Evolutionary conservation across 2,113 vertebrate species (phyloP).

Genomic region (Porphyrio hochstetteri): DNA sequence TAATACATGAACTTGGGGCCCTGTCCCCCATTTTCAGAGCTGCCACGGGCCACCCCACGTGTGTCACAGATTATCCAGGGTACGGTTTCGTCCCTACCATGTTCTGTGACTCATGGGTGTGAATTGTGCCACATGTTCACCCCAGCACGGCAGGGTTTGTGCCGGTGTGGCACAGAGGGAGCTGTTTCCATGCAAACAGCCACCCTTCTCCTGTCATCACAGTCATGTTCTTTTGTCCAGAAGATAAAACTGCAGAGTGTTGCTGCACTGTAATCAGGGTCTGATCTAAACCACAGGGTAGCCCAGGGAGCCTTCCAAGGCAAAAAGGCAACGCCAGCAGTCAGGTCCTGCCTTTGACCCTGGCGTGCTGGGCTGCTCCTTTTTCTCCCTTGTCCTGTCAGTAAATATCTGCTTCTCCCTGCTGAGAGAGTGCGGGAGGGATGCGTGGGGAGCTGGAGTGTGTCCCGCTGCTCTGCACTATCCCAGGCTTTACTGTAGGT

Average conservation of each 20-base stretch:
- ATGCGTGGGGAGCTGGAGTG: neutral
- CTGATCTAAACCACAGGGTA: neutral
- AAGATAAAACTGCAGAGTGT: neutral
- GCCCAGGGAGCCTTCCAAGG: neutral
- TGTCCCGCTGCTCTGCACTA: accelerated
- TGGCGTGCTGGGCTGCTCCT: neutral
- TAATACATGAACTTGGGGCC: neutral
- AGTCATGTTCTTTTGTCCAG: neutral
- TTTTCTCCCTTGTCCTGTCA: neutral
- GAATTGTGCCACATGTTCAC: neutral
- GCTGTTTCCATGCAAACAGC: neutral
- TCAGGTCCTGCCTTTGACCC: neutral
- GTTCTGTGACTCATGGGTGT: neutral
- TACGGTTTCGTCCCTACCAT: neutral
- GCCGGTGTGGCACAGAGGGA: accelerated
- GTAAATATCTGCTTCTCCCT: accelerated
- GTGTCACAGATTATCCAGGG: neutral
- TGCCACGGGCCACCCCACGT: neutral
- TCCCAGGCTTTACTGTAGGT: neutral
- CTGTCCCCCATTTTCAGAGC: neutral
- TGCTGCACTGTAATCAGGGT: neutral
- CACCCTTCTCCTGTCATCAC: accelerated
- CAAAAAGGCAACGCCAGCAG: neutral
- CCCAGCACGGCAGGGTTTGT: neutral
- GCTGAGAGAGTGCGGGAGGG: accelerated